Evolutionary conservation across 2,113 vertebrate genomes (phyloP).

Genomic region (Hyperopisus bebe): DNA sequence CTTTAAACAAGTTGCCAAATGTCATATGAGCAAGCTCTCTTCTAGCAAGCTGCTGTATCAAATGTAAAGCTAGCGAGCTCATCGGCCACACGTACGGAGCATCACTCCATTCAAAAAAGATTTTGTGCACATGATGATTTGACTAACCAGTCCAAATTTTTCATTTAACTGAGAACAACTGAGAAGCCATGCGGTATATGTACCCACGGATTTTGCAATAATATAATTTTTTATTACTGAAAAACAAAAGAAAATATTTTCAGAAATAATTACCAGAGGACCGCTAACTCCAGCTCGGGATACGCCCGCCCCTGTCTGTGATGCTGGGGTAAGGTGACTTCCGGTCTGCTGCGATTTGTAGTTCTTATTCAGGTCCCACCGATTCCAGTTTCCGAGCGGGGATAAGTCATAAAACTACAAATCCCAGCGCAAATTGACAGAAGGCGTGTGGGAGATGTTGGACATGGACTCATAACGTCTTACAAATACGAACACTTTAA

Average conservation of each 20-base stretch:
- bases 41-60: not conserved
- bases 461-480: not conserved
- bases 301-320: conserved; percentile 1
- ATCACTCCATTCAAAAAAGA: conserved; percentile 6
- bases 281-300: conserved; percentile 22
- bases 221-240: not conserved
- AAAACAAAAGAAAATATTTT: not conserved
- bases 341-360: conserved; percentile 13
- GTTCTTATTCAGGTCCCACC: not conserved
- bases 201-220: not conserved
- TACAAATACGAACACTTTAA: not conserved
- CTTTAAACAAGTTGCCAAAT: not conserved
- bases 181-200: not conserved
- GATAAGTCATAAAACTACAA: not conserved
- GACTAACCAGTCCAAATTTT: not conserved
- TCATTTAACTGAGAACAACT: not conserved
- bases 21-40: not conserved
- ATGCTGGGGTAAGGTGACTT: not conserved
- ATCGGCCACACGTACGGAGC: not conserved
- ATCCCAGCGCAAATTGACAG: not conserved
- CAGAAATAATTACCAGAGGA: conserved; percentile 17
- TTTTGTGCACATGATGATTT: not conserved
- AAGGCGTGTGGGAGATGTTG: conserved; percentile 6
- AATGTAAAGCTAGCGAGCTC: not conserved
- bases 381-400: not conserved